These are phyloP conservation scores for Albula glossodonta DNA, from an alignment of 2,113 vertebrate genomes.

Conservation along the genomic window DNA sequence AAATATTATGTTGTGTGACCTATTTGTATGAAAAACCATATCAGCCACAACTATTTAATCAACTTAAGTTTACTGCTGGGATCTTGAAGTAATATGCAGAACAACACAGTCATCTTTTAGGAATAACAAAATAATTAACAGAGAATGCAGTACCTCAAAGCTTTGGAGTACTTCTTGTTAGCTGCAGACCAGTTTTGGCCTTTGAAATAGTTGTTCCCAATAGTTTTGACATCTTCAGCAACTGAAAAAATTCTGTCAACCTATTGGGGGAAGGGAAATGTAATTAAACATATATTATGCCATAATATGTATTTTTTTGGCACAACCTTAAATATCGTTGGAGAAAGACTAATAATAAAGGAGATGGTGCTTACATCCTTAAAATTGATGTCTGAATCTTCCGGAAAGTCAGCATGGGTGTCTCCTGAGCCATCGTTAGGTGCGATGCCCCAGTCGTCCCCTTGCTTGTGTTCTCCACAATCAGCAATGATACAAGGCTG, in stretches of 20 bases:
- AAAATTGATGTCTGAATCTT: slow-evolving; percentile 86
- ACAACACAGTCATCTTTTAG: background rate
- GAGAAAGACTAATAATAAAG: background rate
- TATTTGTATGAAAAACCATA: background rate
- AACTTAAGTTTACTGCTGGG: background rate
- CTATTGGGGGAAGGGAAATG: slow-evolving; percentile 64
- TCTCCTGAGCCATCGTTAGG: slow-evolving; percentile 83
- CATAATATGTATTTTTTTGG: background rate
- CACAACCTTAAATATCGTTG: background rate
- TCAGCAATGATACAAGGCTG: slow-evolving; percentile 86
- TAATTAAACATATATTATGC: background rate
- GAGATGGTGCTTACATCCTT: slow-evolving; percentile 77
- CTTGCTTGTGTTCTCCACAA: slow-evolving; percentile 86
- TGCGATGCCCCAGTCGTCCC: slow-evolving; percentile 78
- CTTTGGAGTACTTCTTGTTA: slow-evolving; percentile 88
- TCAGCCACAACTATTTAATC: background rate
- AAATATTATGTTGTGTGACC: background rate
- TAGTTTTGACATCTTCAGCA: slow-evolving; percentile 90
- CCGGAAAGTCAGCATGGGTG: slow-evolving; percentile 85
- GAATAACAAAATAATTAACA: background rate
- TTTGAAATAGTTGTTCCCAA: slow-evolving; percentile 94
- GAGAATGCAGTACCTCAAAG: slow-evolving; percentile 79
- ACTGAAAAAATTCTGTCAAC: slow-evolving; percentile 82
- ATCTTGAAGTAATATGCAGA: background rate
- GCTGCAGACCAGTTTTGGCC: slow-evolving; percentile 88